phyloP scores from a whole-genome alignment of 1,140 invertebrate species.

The Bombyx mandarina region DNA sequence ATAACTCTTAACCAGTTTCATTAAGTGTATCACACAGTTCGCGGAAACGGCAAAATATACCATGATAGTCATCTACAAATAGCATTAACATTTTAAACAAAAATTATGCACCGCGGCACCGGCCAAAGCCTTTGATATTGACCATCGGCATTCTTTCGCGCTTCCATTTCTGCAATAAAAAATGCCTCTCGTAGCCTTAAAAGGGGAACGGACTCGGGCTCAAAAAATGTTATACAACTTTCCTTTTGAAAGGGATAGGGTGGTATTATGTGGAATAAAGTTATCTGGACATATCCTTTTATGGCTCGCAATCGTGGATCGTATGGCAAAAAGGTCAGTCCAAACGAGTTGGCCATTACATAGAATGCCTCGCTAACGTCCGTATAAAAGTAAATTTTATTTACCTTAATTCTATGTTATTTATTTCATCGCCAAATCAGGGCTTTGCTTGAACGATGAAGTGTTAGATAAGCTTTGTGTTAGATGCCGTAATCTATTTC shows the following conservation, averaged over 20 bases:
- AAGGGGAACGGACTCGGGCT: conserved; percentile 41
- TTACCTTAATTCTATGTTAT: conserved; percentile 6
- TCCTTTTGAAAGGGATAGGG: conserved; percentile 57
- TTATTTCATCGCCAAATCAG: conserved; percentile 14
- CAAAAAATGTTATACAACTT: conserved; percentile 53
- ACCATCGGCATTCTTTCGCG: conserved; percentile 25
- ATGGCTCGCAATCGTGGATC: conserved; percentile 33
- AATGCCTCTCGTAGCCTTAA: conserved; percentile 34
- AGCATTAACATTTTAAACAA: conserved; percentile 9
- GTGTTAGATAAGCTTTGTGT: too few species aligned
- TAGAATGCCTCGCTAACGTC: conserved; percentile 37
- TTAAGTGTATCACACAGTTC: too few species aligned
- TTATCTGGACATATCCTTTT: conserved; percentile 59
- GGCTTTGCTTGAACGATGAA: neutral
- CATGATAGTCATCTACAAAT: neutral
- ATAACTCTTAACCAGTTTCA: too few species aligned
- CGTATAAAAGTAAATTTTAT: conserved; percentile 41
- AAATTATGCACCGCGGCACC: conserved; percentile 14
- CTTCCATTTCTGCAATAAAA: conserved; percentile 48
- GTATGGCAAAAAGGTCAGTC: conserved; percentile 43
- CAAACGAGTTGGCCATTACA: conserved; percentile 38
- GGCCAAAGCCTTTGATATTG: conserved; percentile 39
- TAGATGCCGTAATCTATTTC: too few species aligned
- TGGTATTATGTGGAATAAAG: conserved; percentile 55
- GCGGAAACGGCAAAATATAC: too few species aligned